Percentiles rank a stretch among this genome's conserved stretches.
These are phyloP conservation scores for Lucilia sericata DNA, from an alignment of 1,140 invertebrate species.

Conservation along the genomic window DNA sequence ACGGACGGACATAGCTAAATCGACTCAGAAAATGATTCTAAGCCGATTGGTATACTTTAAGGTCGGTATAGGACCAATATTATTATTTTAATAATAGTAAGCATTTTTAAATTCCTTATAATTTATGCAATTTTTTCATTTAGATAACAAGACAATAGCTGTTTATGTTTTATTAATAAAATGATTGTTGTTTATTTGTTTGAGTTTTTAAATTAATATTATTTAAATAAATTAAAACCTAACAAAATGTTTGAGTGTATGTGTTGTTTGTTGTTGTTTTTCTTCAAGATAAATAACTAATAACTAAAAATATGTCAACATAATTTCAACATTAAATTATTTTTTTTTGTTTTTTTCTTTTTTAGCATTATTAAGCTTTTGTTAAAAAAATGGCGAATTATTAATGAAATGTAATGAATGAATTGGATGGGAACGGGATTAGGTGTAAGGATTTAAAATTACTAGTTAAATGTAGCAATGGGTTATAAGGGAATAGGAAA, in stretches of 20 bases:
- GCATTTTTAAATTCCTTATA: too few relatives aligned
- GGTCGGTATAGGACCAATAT: too few relatives aligned
- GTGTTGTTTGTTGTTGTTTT: slow-evolving; percentile 4
- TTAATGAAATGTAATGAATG: not conserved
- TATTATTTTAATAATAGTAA: too few relatives aligned
- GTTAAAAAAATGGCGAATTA: not conserved
- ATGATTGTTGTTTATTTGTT: slow-evolving; percentile 8
- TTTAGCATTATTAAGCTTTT: not conserved
- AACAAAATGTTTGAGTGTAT: slow-evolving; percentile 6
- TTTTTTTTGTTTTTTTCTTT: not conserved
- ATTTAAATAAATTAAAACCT: slow-evolving; percentile 31
- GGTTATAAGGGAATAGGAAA: not conserved
- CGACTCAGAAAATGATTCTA: too few relatives aligned
- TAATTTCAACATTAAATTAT: not conserved
- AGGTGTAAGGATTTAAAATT: not conserved
- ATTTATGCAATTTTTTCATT: too few relatives aligned
- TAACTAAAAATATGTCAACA: slow-evolving; percentile 37
- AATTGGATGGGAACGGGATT: not conserved
- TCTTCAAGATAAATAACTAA: slow-evolving; percentile 33
- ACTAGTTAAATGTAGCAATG: not conserved
- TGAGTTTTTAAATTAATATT: not conserved
- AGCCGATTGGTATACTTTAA: too few relatives aligned
- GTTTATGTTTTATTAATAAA: not conserved
- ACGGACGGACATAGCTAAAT: too few relatives aligned
- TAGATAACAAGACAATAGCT: too few relatives aligned